Evolutionary conservation across 2,888 invertebrate species (phyloP).

Genomic region (Operophtera brumata): DNA sequence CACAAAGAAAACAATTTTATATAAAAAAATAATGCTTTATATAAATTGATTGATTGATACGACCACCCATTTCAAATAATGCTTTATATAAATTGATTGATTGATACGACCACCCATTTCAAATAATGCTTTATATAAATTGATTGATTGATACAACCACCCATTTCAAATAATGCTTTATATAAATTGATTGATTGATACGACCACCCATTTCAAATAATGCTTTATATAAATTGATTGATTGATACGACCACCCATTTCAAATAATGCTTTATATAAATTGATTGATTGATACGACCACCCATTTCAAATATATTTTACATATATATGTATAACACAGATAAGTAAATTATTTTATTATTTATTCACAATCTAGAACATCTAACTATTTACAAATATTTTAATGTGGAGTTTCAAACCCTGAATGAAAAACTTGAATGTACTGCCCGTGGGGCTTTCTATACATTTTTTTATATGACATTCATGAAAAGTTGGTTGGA

Average conservation of each 20-base stretch:
- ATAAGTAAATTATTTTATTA: constrained; percentile 36
- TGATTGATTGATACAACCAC: constrained; percentile 72
- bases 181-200: constrained; percentile 74
- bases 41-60: constrained; percentile 73
- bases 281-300: constrained; percentile 72
- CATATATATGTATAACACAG: constrained; percentile 20
- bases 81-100: constrained; percentile 73
- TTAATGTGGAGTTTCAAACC: not conserved
- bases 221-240: constrained; percentile 73
- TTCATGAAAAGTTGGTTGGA: too few relatives aligned
- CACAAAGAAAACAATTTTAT: constrained; percentile 41
- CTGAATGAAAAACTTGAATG: not conserved
- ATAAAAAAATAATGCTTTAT: constrained; percentile 68
- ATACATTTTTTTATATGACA: too few relatives aligned
- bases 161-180: constrained; percentile 61
- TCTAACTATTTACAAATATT: constrained; percentile 30
- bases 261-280: constrained; percentile 70
- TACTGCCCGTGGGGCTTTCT: not conserved
- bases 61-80: constrained; percentile 66
- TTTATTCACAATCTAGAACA: constrained; percentile 54
- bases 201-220: constrained; percentile 68
- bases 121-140: constrained; percentile 68
- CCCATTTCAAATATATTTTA: constrained; percentile 55
- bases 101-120: constrained; percentile 71
- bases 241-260: constrained; percentile 71